Percentiles rank a stretch among this genome's conserved stretches.
These are phyloP conservation scores for Cynodonichthys magdalenae DNA, from an alignment of 2,797 vertebrate species.

Conservation along the genomic window DNA sequence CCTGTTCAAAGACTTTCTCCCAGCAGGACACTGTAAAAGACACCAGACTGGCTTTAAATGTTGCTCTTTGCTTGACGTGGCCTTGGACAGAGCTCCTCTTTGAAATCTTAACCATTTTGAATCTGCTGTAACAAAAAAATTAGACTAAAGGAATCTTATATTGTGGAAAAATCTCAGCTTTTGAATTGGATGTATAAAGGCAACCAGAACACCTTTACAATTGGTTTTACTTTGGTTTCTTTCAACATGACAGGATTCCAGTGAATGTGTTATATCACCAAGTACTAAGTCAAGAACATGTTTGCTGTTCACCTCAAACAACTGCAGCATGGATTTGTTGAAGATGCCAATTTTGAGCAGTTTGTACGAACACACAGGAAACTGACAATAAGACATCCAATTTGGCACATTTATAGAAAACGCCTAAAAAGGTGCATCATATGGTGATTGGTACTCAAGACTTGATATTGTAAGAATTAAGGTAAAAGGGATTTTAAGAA, in stretches of 20 bases:
- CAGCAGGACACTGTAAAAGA: slow-evolving; percentile 8
- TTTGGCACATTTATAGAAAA: slow-evolving; percentile 22
- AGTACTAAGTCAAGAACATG: slow-evolving; percentile 3
- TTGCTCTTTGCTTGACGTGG: slow-evolving; percentile 1
- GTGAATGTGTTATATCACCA: slow-evolving; percentile 9
- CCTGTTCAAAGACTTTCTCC: slow-evolving; percentile 37
- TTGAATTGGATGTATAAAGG: neutral
- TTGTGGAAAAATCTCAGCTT: neutral
- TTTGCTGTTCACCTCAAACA: neutral
- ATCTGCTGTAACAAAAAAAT: slow-evolving; percentile 1
- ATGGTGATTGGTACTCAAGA: too few species aligned
- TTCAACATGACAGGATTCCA: slow-evolving; percentile 13
- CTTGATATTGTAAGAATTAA: too few species aligned
- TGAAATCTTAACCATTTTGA: neutral
- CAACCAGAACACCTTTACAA: slow-evolving; percentile 7
- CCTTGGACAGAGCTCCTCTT: neutral
- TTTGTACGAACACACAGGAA: neutral
- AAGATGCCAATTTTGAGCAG: neutral
- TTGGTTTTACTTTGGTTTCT: slow-evolving; percentile 24
- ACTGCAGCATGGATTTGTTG: slow-evolving; percentile 1
- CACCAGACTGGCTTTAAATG: neutral
- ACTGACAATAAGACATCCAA: neutral
- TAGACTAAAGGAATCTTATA: neutral
- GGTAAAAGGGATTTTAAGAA: too few species aligned
- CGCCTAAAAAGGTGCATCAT: slow-evolving; percentile 1